phyloP scores from a whole-genome alignment of 2,797 vertebrate species.

The Sebastes alutus region DNA sequence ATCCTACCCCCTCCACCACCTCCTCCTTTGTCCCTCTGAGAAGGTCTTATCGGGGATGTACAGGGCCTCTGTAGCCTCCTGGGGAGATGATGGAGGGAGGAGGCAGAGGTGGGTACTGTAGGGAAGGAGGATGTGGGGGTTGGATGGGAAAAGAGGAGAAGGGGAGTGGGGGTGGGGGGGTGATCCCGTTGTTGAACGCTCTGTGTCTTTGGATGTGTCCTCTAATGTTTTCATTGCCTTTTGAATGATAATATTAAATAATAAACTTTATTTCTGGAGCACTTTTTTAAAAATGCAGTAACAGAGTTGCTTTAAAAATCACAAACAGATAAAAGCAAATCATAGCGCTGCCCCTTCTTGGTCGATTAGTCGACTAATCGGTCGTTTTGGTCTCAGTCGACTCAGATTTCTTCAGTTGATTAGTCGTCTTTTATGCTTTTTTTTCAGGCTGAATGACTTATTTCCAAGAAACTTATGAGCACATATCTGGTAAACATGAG shows the following conservation, averaged over 20 bases:
- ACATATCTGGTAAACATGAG: too few species aligned
- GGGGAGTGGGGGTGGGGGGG: neutral
- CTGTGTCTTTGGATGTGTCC: slow-evolving; percentile 69
- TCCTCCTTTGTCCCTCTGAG: slow-evolving; percentile 62
- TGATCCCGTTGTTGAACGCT: slow-evolving; percentile 32
- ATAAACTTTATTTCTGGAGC: slow-evolving; percentile 15
- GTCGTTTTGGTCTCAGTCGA: too few species aligned
- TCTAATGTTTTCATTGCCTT: slow-evolving; percentile 56
- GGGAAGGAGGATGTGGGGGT: slow-evolving; percentile 25
- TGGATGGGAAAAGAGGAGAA: neutral
- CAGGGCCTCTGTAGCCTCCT: slow-evolving; percentile 77
- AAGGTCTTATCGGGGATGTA: slow-evolving; percentile 77
- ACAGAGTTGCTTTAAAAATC: neutral
- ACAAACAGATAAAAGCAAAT: neutral
- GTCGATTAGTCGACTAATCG: too few species aligned
- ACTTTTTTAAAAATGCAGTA: neutral
- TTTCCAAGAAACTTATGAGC: too few species aligned
- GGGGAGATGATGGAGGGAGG: slow-evolving; percentile 69
- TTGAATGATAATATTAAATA: slow-evolving; percentile 23
- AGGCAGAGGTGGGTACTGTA: slow-evolving; percentile 52
- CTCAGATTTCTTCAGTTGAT: too few species aligned
- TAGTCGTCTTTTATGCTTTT: too few species aligned
- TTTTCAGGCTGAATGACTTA: too few species aligned
- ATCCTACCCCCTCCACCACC: neutral
- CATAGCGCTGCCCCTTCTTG: fast-evolving